Evolutionary conservation across 2,113 vertebrate genomes (phyloP).

Genomic region (Haemorhous mexicanus): DNA sequence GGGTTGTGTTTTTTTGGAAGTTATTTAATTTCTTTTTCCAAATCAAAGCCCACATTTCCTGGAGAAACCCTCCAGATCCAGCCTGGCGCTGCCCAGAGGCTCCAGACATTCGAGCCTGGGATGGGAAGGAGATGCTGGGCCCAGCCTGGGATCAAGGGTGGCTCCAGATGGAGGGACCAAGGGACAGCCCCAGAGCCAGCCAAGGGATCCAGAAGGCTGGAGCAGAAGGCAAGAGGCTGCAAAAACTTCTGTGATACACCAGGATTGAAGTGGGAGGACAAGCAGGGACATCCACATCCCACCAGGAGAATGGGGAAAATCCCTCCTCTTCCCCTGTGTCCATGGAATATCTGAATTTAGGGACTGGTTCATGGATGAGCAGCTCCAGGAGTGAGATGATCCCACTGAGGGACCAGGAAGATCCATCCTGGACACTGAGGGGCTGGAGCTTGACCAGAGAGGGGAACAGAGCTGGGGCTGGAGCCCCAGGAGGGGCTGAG

Average conservation of each 20-base stretch:
- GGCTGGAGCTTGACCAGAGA: fast-evolving
- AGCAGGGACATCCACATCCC: neutral
- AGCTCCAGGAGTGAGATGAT: neutral
- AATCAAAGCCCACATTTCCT: neutral
- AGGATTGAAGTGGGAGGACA: neutral
- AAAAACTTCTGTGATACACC: neutral
- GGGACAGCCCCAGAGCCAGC: neutral
- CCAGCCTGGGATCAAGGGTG: neutral
- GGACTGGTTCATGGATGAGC: neutral
- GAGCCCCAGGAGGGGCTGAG: neutral
- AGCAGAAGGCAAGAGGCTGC: neutral
- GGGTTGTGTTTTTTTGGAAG: neutral
- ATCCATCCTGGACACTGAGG: neutral
- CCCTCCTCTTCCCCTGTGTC: neutral
- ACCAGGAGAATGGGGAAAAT: neutral
- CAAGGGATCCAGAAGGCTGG: neutral
- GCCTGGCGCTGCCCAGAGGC: neutral
- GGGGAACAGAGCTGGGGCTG: neutral
- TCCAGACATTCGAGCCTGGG: neutral
- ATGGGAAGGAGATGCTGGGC: neutral
- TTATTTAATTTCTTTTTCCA: neutral
- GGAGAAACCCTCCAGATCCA: neutral
- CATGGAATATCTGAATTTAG: neutral
- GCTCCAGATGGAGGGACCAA: neutral
- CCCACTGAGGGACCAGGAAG: neutral